Base-by-base conservation (phyloP, 2,797 vertebrate genomes). In the Erpetoichthys calabaricus region DNA sequence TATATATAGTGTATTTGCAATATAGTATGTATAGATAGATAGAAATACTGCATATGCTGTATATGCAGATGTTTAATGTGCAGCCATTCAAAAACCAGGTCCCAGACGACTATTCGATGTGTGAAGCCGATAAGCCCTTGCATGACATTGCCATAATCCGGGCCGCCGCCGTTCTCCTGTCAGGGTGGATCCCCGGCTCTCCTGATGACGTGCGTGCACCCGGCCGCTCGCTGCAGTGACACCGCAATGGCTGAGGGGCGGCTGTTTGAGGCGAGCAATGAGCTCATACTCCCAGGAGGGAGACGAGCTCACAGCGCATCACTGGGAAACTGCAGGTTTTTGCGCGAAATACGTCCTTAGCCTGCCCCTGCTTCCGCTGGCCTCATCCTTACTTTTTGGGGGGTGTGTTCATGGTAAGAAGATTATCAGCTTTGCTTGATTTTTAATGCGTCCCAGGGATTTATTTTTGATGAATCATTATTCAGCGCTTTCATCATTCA, bases 401-500 rank as follows among this genome's bases (percentile, higher is more conserved):
- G 72, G 69, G 70, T 71, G 75, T 75, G 70, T 68, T 62, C 70
- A 71, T 62, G 82, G 76, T 80, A 80, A 85, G 79, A 71, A 62
- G 69, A 60, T 69, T 58, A 60, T 55, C 56, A 68, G 64, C 47
- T 62, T 44, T 9, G 50, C 8, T 64, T 55, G 56, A 5, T 58
- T 65, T 62, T 62, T 64, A 50, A 57, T 6, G 60, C 63, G 57
- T 49, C 58, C 61, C 62, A 0, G 62, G 72, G 56, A 66, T 63
- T 57, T 52, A 3, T 52, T 54, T 59, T 56, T 53, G 68, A 68
- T 64, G 68, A 68, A 63, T 68, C 67, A 44, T 64, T 68, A 47
- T 62, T 61, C 63, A 9, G 52, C 63, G 51, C 62, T 58, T 46
- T 56, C 44, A 1, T 68, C 47, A 8, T 45, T 63, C 42, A 57